phyloP scores from a whole-genome alignment of 2,888 invertebrate species.

The Idaea straminata region DNA sequence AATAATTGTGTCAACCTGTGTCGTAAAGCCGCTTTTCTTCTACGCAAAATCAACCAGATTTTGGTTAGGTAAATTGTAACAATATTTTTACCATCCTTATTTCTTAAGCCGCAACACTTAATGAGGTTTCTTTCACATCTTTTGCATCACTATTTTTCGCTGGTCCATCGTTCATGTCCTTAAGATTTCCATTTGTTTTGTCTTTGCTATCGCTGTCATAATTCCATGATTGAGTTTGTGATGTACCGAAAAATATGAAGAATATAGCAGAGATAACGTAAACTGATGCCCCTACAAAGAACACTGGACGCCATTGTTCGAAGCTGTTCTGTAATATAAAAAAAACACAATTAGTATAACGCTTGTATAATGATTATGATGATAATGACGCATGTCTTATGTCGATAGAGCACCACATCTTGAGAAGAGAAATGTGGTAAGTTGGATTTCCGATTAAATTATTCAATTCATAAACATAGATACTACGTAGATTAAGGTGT shows the following conservation, averaged over 20 bases:
- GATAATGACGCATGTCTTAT: neutral
- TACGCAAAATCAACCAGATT: constrained; percentile 1
- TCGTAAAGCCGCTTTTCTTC: neutral
- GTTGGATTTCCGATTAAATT: neutral
- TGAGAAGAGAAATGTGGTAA: neutral
- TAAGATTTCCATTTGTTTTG: constrained; percentile 42
- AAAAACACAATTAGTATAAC: constrained; percentile 6
- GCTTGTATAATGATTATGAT: neutral
- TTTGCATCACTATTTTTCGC: constrained; percentile 46
- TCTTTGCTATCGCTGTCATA: constrained; percentile 50
- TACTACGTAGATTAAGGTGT: neutral
- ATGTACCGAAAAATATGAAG: constrained; percentile 86
- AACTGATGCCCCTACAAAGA: constrained; percentile 85
- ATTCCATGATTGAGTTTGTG: constrained; percentile 86
- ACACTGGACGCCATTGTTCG: constrained; percentile 86
- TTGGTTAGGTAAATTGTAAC: constrained; percentile 25
- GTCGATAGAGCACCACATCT: neutral
- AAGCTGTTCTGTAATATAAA: constrained; percentile 82
- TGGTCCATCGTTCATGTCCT: constrained; percentile 41
- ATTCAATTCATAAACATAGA: neutral
- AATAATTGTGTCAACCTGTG: neutral
- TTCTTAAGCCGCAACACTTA: constrained; percentile 38
- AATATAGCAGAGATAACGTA: constrained; percentile 85
- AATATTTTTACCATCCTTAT: neutral
- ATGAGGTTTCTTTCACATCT: constrained; percentile 60